Evolutionary conservation across 2,888 invertebrate species (phyloP), one percentile per base, ranked within the genome.

Genomic region (Cylindroiulus punctatus): DNA sequence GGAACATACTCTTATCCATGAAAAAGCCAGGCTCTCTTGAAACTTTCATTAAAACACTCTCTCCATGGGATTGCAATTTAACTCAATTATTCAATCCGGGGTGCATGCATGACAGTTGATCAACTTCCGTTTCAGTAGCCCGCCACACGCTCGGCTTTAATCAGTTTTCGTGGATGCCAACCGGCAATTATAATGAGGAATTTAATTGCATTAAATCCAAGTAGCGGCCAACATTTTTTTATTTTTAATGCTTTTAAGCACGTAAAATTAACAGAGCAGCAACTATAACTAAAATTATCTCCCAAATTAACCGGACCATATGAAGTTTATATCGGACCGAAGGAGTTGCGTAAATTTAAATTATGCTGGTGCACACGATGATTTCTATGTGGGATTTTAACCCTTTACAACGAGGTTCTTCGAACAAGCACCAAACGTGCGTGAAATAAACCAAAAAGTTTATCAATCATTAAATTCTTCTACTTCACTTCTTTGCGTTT

Each of bases 261-360:
- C 65, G 65, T 65, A 65, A 65, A 65, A 65, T 65, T 65, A 65
- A 65, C 65, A 65, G 65, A 65, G 65, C 65, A 65, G 52, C 52
- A 52, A 52, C 52, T 52, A 52, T 52, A 52, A 52, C 52, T 52
- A 52, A 52, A 52, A n/a, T 52, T 52, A 52, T 65, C 65, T 65
- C 26, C 65, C 22, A 65, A 65, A 65, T 65, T 65, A 65, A 65
- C 22, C 65, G 26, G 65, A 65, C 65, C 65, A 65, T 65, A 65
- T 65, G 65, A 65, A 65, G 26, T 26, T 65, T 65, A 65, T 22
- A 65, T 65, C 65, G 22, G 26, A 65, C 65, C 65, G 10, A n/a
- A 65, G 17, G 19, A 65, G 65, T 12, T 52, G 52, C 52, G 19
- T 17, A 65, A 65, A 22, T 26, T 65, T 65, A 65, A 26, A 26